Evolutionary conservation across 1,140 invertebrate genomes (phyloP).

Genomic region (Leptestheria dahalacensis): DNA sequence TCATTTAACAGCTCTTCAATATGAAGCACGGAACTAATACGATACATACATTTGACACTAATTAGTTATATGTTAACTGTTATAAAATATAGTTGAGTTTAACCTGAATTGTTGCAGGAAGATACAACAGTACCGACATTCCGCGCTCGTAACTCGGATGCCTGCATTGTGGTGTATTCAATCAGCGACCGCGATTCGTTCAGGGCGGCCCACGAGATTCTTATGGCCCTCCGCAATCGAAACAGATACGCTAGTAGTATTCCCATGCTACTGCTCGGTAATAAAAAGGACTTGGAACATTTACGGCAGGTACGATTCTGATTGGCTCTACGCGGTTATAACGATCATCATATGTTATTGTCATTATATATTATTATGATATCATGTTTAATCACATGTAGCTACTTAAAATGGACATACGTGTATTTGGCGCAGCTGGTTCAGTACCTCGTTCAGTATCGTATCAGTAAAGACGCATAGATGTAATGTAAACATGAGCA

Average conservation of each 20-base stretch:
- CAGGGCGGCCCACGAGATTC: conserved; percentile 43
- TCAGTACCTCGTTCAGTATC: too few species aligned
- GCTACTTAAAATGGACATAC: too few species aligned
- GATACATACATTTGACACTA: too few species aligned
- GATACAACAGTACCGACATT: conserved; percentile 36
- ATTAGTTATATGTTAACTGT: background rate
- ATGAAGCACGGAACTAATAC: too few species aligned
- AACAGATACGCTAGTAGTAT: conserved; percentile 8
- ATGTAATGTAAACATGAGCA: too few species aligned
- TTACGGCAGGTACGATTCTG: conserved; percentile 42
- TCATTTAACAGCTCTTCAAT: too few species aligned
- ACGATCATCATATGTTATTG: background rate
- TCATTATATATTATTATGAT: too few species aligned
- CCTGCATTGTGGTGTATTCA: conserved; percentile 59
- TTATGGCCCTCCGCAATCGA: conserved; percentile 34
- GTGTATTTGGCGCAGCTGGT: too few species aligned
- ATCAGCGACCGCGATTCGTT: conserved; percentile 55
- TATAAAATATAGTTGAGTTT: background rate
- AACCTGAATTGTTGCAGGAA: conserved; percentile 22
- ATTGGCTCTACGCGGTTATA: background rate
- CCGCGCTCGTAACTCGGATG: conserved; percentile 55
- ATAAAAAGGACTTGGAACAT: conserved; percentile 61
- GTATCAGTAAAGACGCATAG: too few species aligned
- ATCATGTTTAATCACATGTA: too few species aligned
- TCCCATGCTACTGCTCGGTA: conserved; percentile 47